Percentiles rank a stretch among this genome's conserved stretches.
Conservation (phyloP, 2,888 invertebrate species). For the Bembecia ichneumoniformis region DNA sequence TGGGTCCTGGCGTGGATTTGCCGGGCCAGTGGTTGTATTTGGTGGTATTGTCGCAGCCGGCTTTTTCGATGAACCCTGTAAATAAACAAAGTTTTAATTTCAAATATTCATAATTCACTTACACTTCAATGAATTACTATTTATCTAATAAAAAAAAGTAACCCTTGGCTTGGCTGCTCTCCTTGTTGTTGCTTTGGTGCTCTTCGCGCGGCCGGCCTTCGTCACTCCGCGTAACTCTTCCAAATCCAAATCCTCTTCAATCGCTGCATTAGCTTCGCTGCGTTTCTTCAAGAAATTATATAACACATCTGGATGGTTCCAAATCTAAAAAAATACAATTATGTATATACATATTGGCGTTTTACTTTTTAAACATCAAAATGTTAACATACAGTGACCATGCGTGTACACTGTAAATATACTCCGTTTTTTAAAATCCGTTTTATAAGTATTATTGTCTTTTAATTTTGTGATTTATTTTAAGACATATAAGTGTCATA, state of each 20-base stretch:
- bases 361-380: not conserved
- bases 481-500: too few relatives aligned
- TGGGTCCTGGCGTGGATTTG: constrained; percentile 30
- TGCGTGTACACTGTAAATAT: too few relatives aligned
- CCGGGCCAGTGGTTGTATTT: constrained; percentile 40
- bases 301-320: constrained; percentile 95
- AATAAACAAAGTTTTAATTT: constrained; percentile 1
- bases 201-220: constrained; percentile 47
- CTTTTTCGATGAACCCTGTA: constrained; percentile 55
- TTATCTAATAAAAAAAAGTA: constrained; percentile 8
- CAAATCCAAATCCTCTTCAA: constrained; percentile 82
- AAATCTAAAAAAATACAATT: constrained; percentile 71
- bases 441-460: too few relatives aligned
- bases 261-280: constrained; percentile 80
- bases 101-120: not conserved
- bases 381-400: too few relatives aligned
- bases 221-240: constrained; percentile 79
- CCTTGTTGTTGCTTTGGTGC: constrained; percentile 27
- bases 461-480: too few relatives aligned
- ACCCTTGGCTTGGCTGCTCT: constrained; percentile 39
- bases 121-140: constrained; percentile 2
- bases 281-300: constrained; percentile 90
- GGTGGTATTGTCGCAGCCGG: constrained; percentile 68
- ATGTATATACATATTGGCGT: not conserved
- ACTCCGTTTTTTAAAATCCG: too few relatives aligned